phyloP scores from a whole-genome alignment of 2,113 vertebrate species.

The Bos javanicus region DNA sequence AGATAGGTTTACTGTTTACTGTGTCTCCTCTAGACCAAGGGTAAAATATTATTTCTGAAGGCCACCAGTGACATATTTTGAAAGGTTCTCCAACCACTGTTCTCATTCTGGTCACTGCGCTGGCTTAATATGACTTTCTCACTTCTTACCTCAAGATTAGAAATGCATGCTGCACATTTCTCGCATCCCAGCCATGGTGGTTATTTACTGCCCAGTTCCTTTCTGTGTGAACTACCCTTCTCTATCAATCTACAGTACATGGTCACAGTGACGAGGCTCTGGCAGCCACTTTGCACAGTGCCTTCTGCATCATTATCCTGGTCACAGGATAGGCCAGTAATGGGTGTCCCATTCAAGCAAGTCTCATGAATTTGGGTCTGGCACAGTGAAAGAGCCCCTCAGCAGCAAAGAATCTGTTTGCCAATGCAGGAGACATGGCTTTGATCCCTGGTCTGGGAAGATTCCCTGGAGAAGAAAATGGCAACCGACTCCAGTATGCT shows the following conservation, averaged over 20 bases:
- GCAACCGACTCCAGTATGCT: not conserved
- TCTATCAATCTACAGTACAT: not conserved
- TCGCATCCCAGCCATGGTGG: not conserved
- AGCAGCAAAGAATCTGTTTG: not conserved
- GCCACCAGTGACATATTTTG: not conserved
- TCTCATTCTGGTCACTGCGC: not conserved
- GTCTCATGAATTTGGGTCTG: not conserved
- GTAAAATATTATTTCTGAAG: slow-evolving; percentile 30
- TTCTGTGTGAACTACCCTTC: not conserved
- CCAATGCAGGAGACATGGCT: not conserved
- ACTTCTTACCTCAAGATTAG: not conserved
- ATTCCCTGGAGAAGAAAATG: not conserved
- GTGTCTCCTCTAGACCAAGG: slow-evolving; percentile 6
- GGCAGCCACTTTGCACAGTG: not conserved
- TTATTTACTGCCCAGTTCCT: not conserved
- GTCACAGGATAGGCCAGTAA: not conserved
- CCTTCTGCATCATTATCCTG: not conserved
- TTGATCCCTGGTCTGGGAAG: not conserved
- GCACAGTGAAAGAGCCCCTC: not conserved
- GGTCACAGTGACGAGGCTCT: not conserved
- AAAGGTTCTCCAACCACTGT: not conserved
- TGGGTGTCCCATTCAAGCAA: too few relatives aligned
- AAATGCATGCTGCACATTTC: not conserved
- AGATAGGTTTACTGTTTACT: slow-evolving; percentile 70
- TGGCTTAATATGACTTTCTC: not conserved